A percentile compares a stretch with the other conserved stretches of the same genome.
phyloP scores from a whole-genome alignment of 2,113 vertebrate genomes.

The Cardinalis cardinalis region DNA sequence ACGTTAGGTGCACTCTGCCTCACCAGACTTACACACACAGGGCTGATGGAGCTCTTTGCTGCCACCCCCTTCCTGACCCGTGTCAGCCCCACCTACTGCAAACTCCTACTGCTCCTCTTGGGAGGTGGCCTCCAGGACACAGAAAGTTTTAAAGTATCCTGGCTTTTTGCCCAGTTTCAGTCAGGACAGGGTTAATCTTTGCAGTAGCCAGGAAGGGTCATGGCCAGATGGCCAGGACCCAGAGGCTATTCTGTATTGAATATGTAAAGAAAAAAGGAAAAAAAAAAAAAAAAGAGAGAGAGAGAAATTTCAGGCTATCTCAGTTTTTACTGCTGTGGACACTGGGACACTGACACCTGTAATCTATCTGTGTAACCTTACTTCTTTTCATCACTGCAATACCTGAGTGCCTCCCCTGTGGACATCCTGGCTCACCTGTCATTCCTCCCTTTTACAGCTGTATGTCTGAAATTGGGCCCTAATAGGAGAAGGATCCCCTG shows the following conservation, averaged over 20 bases:
- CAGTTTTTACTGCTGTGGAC: not conserved
- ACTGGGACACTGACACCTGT: not conserved
- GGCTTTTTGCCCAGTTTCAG: not conserved
- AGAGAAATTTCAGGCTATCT: not conserved
- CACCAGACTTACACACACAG: rapidly evolving
- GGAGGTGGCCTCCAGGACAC: not conserved
- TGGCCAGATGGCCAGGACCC: not conserved
- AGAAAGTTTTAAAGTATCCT: not conserved
- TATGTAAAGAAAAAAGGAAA: not conserved
- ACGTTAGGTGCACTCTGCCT: rapidly evolving
- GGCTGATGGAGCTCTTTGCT: not conserved
- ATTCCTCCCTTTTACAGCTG: not conserved
- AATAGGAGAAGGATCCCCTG: not conserved
- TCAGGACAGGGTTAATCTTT: not conserved
- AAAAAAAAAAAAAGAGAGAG: not conserved
- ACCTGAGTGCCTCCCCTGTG: not conserved
- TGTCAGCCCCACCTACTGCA: not conserved
- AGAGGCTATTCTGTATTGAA: not conserved
- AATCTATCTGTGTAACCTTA: not conserved
- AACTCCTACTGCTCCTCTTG: not conserved
- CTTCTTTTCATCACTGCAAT: not conserved
- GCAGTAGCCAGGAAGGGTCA: not conserved
- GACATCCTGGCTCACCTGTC: not conserved
- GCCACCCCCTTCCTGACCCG: not conserved
- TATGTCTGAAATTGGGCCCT: not conserved